Evolutionary conservation across 2,113 vertebrate genomes (phyloP), one percentile per base, ranked within the genome.

Genomic region (Paradisaea rubra): DNA sequence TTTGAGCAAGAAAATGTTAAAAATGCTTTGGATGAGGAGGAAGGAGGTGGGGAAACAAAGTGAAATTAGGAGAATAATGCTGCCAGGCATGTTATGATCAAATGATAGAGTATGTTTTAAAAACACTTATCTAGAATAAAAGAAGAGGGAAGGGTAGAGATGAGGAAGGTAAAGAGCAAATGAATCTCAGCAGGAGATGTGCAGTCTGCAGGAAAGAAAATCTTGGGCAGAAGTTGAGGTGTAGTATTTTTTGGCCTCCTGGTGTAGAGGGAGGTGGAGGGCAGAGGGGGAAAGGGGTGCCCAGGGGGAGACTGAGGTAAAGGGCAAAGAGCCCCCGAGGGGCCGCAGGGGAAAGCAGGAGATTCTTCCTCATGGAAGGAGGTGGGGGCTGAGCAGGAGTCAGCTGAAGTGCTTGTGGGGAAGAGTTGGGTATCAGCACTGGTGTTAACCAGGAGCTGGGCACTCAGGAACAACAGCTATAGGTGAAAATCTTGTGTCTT

Each of bases 361-460:
- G 15, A n/a, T 57, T 4, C 17, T n/a, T 23, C 27, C 11, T 4
- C 18, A 0, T 6, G 14, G 45, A 27, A n/a, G 10, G 8, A 15
- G 3, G 10, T 45, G 30, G 7, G 5, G 31, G 39, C 37, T 1
- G 8, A 49, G 44, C 28, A 31, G 50, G 37, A 47, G 9, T 2
- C 10, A 24, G 0, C 6, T 1, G 3, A 14, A 31, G 20, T 1
- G 4, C 27, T 7, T 20, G 16, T 41, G 30, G 37, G 45, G 35
- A 64, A 37, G 47, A 8, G 23, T 13, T 12, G 33, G 37, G 7
- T 69, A 13, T 17, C n/a, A 56, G 74, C 1, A 1, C 19, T 25
- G 35, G 8, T 4, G 1, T 9, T 42, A 33, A 6, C 1, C 2
- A 25, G 37, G 52, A 17, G 63, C 35, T 50, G 60, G 22, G 13